Percentiles rank a stretch among this genome's conserved stretches.
Evolutionary conservation across 1,140 invertebrate genomes (phyloP).

Genomic region (Thaumetopoea pityocampa): DNA sequence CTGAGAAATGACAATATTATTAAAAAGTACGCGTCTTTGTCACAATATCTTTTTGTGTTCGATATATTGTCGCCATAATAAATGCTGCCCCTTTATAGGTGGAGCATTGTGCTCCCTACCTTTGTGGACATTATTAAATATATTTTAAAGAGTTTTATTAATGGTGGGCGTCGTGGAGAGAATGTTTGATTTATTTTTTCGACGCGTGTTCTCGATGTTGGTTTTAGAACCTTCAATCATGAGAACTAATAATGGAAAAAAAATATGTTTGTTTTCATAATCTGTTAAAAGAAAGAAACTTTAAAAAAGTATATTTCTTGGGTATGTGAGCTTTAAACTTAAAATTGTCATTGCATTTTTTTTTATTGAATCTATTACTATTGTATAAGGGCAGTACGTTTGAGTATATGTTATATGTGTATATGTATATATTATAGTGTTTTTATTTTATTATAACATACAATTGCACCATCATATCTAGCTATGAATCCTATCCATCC

Average conservation of each 20-base stretch:
- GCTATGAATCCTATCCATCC: no score
- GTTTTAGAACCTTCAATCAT: constrained; percentile 58
- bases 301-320: no score
- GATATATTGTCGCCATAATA: constrained; percentile 74
- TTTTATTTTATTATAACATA: no score
- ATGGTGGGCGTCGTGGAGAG: constrained; percentile 68
- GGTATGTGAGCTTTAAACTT: no score
- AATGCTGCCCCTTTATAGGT: constrained; percentile 70
- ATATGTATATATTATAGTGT: no score
- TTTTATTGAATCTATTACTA: no score
- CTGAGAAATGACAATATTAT: constrained; percentile 76
- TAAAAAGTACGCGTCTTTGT: constrained; percentile 74
- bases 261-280: constrained; percentile 2
- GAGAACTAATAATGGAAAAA: constrained; percentile 25
- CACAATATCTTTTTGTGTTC: constrained; percentile 74
- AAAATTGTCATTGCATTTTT: no score
- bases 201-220: constrained; percentile 64
- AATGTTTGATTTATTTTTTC: constrained; percentile 74
- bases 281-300: not conserved
- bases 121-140: constrained; percentile 76
- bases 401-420: no score
- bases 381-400: no score
- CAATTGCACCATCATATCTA: no score
- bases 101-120: constrained; percentile 61
- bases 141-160: constrained; percentile 75